phyloP scores from a whole-genome alignment of 2,113 vertebrate species.

The Sinosuthora webbiana region DNA sequence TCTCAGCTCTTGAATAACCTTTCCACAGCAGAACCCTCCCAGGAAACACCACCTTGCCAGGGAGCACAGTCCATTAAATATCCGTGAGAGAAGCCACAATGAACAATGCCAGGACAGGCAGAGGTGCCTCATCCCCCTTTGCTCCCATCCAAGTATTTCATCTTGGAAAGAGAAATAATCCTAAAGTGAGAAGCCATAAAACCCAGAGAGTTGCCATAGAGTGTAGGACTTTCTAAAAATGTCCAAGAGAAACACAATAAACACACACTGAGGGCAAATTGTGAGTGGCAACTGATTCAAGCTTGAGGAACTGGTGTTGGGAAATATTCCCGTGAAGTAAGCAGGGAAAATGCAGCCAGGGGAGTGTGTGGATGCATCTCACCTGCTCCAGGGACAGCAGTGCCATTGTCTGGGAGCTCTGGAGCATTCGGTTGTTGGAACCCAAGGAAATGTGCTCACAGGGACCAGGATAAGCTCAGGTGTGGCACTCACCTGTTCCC shows the following conservation, averaged over 20 bases:
- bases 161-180: background rate
- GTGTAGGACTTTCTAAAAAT: background rate
- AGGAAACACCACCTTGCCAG: background rate
- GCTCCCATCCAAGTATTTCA: background rate
- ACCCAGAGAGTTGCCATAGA: background rate
- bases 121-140: background rate
- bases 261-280: background rate
- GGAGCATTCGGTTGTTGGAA: rapidly evolving
- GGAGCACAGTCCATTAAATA: too few species aligned
- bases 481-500: rapidly evolving
- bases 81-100: rapidly evolving
- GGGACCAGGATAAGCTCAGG: rapidly evolving
- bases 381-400: background rate
- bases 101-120: background rate
- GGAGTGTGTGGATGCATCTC: background rate
- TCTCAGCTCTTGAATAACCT: rapidly evolving
- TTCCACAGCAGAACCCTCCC: background rate
- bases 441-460: rapidly evolving
- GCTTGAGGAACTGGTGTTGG: background rate
- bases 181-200: background rate
- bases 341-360: background rate
- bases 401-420: rapidly evolving
- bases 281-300: background rate
- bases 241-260: background rate
- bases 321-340: background rate